Percentiles rank a stretch among this genome's conserved stretches.
These are phyloP conservation scores for Phylloscopus trochilus DNA, from an alignment of 2,113 vertebrate genomes.

Conservation along the genomic window DNA sequence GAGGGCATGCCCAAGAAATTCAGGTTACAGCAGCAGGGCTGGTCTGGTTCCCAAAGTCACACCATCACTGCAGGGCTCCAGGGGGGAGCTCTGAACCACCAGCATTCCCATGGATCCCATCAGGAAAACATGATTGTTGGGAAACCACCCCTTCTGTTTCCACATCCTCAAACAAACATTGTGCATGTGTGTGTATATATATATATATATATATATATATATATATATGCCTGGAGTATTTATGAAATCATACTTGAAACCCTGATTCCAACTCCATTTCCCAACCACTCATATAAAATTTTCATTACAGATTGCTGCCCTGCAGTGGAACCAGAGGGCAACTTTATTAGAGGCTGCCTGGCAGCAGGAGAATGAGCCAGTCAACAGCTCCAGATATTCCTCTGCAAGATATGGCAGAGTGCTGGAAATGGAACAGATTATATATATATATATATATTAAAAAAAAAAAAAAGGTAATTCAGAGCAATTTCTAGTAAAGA, in stretches of 20 bases:
- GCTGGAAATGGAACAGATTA: conserved; percentile 51
- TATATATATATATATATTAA: no score
- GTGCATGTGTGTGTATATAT: accelerated
- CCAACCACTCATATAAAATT: neutral
- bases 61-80: neutral
- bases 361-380: conserved; percentile 9
- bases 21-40: neutral
- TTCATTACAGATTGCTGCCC: conserved; percentile 45
- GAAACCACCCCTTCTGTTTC: neutral
- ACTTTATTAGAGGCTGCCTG: conserved; percentile 32
- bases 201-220: no score
- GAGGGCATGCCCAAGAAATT: neutral
- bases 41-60: neutral
- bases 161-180: neutral
- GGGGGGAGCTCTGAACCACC: neutral
- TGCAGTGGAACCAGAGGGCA: conserved; percentile 23
- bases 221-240: neutral
- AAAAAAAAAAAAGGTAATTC: conserved; percentile 21
- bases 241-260: neutral
- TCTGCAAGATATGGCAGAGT: neutral
- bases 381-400: conserved; percentile 29
- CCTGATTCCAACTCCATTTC: neutral
- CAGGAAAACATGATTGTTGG: accelerated
- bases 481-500: conserved; percentile 39
- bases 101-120: neutral